Percentiles rank a stretch among this genome's conserved stretches.
phyloP scores from a whole-genome alignment of 2,888 invertebrate genomes.

The Xestobium rufovillosum region DNA sequence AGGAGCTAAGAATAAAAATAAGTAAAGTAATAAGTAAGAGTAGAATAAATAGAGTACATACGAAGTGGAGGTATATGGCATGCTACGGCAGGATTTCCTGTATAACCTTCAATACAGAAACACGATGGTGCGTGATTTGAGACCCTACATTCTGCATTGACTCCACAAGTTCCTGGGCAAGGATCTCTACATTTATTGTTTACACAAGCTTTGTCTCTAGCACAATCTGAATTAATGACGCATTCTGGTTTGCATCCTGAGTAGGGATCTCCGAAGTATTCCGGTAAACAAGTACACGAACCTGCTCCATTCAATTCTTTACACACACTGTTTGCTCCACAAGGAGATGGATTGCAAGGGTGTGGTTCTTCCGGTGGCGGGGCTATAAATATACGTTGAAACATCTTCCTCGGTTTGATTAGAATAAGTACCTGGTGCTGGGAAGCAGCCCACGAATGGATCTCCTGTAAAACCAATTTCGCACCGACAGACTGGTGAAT shows the following conservation, averaged over 20 bases:
- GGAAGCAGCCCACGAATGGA: constrained; percentile 70
- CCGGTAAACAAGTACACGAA: constrained; percentile 72
- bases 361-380: constrained; percentile 55
- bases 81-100: constrained; percentile 61
- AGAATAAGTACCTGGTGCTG: not conserved
- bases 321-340: constrained; percentile 79
- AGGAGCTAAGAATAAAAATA: constrained; percentile 6
- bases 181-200: constrained; percentile 82
- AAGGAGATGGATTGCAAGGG: constrained; percentile 81
- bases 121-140: constrained; percentile 78
- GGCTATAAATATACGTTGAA: constrained; percentile 39
- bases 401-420: not conserved
- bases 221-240: constrained; percentile 74
- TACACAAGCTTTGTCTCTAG: constrained; percentile 67
- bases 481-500: constrained; percentile 78
- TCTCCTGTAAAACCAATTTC: constrained; percentile 73
- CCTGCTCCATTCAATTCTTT: constrained; percentile 76
- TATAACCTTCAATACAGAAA: constrained; percentile 67
- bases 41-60: constrained; percentile 21
- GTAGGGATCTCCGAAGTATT: constrained; percentile 83
- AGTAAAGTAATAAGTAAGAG: constrained; percentile 8
- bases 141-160: constrained; percentile 71
- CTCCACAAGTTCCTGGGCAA: constrained; percentile 74
- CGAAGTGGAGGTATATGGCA: constrained; percentile 39
- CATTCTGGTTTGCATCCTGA: constrained; percentile 81